Base-by-base conservation (phyloP, 2,888 invertebrate species). In the Eucera pruinosa region DNA sequence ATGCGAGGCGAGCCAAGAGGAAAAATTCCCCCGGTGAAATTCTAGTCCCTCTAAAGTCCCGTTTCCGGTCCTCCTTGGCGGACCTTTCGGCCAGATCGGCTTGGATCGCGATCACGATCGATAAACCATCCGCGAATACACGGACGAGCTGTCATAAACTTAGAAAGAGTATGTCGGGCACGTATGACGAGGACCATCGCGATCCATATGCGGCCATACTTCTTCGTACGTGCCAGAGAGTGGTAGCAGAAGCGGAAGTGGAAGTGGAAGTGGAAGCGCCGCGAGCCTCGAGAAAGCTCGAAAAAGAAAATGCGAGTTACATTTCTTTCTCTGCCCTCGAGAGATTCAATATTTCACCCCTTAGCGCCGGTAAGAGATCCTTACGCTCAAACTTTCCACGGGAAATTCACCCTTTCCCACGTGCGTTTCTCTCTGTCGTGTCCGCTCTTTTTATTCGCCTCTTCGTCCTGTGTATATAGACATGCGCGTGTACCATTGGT, bases 301-400 rank as follows among this genome's bases (percentile, higher is more conserved):
- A 78, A 67, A 71, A 71, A 62, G 73, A 78, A 78, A 80, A 78
- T 69, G 78, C 78, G 78, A 80, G 73, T 80, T 80, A 78, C 78
- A 80, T 80, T 80, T 78, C 78, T 80, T 78, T 62, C 71, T 36
- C 25, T 27, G 57, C 2, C 43, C 69, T 41, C 65, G 65, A 79
- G 75, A 64, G 76, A 81, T 80, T 80, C 80, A 55, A 81, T 81
- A 81, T 81, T 81, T 81, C 81, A 81, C 80, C 81, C 76, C 60
- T 80, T 72, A 72, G 65, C 73, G 41, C 54, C 65, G 54, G 65
- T 65, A 76, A 81, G 66, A 64, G 80, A 80, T 69, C 80, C 78
- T 55, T 50, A 30, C 78, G 60, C 78, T 69, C 48, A 58, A 76
- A 77, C 78, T 77, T 79, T 78, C 54, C 70, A 54, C 78, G 25